A percentile compares a stretch with the other conserved stretches of the same genome.
Evolutionary conservation across 2,113 vertebrate species (phyloP).

Genomic region (Panthera uncia): DNA sequence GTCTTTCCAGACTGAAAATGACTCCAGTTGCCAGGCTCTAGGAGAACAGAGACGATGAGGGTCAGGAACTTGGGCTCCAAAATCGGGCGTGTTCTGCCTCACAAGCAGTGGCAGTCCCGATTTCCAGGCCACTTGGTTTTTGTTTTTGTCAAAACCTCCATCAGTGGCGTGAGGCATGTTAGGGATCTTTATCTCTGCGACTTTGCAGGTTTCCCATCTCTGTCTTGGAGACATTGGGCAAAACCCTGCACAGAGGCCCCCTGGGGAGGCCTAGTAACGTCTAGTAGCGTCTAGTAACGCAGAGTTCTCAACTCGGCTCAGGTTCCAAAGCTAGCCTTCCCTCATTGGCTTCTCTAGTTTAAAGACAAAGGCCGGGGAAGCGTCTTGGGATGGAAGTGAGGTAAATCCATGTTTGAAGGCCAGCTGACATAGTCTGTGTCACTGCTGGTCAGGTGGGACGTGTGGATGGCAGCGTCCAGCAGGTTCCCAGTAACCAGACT

Average conservation of each 20-base stretch:
- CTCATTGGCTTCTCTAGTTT: not conserved
- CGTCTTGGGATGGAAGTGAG: not conserved
- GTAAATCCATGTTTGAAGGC: not conserved
- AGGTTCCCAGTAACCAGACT: not conserved
- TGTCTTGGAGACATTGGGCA: not conserved
- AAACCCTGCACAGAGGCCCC: not conserved
- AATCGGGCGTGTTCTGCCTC: not conserved
- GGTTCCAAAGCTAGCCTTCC: not conserved
- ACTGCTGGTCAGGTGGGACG: not conserved
- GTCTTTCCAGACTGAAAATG: not conserved
- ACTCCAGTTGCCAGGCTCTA: not conserved
- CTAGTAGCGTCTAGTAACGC: too few relatives aligned
- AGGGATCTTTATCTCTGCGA: not conserved
- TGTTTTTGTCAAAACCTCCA: not conserved
- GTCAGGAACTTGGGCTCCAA: not conserved
- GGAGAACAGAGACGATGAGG: not conserved
- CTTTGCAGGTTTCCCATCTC: not conserved
- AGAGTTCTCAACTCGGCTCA: not conserved
- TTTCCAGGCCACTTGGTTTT: not conserved
- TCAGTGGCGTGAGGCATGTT: not conserved
- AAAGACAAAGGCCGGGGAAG: not conserved
- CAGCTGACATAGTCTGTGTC: not conserved
- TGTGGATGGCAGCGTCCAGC: not conserved
- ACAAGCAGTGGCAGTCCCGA: accelerated
- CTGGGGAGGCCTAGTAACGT: not conserved